phyloP scores from a whole-genome alignment of 2,113 vertebrate species.

The Elephantulus edwardii region DNA sequence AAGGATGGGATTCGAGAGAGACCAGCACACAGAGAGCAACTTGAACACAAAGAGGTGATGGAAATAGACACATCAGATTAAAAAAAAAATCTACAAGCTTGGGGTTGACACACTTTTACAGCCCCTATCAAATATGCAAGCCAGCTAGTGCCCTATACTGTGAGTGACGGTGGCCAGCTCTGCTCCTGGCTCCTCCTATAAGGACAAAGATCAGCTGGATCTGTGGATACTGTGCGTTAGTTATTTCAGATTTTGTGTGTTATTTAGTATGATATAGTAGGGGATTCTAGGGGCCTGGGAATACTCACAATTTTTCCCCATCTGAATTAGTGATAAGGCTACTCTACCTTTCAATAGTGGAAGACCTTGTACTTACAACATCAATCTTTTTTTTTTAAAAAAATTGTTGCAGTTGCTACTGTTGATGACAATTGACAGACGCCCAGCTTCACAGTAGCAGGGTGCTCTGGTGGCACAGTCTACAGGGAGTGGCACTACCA shows the following conservation, averaged over 20 bases:
- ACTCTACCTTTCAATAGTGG: no score
- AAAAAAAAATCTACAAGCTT: neutral
- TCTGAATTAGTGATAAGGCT: no score
- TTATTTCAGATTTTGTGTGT: no score
- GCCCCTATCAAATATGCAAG: accelerated
- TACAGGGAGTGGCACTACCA: no score
- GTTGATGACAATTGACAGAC: slow-evolving; percentile 1
- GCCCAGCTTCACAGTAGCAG: neutral
- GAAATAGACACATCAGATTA: neutral
- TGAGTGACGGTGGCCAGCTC: neutral
- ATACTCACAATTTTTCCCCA: no score
- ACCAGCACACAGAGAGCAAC: neutral
- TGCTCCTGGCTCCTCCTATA: neutral
- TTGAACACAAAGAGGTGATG: neutral
- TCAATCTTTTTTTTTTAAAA: neutral
- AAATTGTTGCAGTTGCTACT: neutral
- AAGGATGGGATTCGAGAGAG: slow-evolving; percentile 37
- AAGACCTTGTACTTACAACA: no score
- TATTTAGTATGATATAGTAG: no score
- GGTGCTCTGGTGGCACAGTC: no score
- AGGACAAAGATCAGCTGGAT: neutral
- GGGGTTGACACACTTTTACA: neutral
- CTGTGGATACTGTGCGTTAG: neutral
- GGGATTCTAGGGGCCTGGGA: no score
- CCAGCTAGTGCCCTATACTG: no score